Percentiles rank a stretch among this genome's conserved stretches.
These are phyloP conservation scores for Hormiphora californensis DNA, from an alignment of 37 sponge, comb jelly and placozoan species.

Conservation along the genomic window DNA sequence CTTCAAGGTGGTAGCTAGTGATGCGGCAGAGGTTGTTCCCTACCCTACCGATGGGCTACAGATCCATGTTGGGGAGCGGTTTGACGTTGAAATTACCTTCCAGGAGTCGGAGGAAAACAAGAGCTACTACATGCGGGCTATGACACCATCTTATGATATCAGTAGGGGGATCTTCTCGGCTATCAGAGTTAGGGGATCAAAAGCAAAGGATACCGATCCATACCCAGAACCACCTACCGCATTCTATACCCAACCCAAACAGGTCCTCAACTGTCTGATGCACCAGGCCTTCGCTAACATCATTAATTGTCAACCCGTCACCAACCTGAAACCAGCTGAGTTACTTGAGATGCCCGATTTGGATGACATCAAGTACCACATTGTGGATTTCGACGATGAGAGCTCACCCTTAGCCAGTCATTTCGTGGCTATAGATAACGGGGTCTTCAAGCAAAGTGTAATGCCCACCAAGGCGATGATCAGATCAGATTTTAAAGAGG, in stretches of 20 bases:
- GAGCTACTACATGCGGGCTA: not conserved
- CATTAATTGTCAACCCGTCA: not conserved
- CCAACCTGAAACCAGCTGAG: not conserved
- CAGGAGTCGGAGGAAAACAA: not conserved
- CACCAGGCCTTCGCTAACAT: not conserved
- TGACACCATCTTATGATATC: not conserved
- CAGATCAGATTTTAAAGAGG: not conserved
- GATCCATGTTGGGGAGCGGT: constrained; percentile 73
- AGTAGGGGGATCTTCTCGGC: not conserved
- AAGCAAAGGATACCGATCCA: no score
- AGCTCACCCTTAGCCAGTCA: not conserved
- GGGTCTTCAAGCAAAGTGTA: not conserved
- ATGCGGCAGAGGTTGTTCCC: constrained; percentile 64
- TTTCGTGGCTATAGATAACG: not conserved
- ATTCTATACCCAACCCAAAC: not conserved
- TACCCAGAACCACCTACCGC: not conserved
- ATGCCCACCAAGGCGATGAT: not conserved
- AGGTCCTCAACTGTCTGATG: not conserved
- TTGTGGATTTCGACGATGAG: not conserved
- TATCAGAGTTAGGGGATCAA: not conserved
- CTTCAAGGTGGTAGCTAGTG: constrained; percentile 69
- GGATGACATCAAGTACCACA: not conserved
- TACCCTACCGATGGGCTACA: constrained; percentile 60
- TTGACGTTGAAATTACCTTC: constrained; percentile 64
- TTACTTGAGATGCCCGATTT: not conserved